phyloP scores from a whole-genome alignment of 1,140 invertebrate genomes.

The Drosophila aff. region DNA sequence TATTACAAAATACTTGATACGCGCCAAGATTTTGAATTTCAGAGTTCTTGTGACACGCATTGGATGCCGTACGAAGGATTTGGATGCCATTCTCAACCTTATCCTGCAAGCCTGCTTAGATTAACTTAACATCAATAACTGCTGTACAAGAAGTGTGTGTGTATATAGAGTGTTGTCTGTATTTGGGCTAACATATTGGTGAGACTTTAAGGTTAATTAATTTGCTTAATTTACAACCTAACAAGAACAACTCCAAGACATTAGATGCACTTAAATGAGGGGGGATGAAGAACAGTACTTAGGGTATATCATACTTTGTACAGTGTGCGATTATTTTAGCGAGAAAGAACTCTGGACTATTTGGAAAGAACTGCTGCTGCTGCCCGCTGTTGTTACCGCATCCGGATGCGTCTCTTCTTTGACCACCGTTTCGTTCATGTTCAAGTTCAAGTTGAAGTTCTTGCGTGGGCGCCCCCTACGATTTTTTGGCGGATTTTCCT shows the following conservation, averaged over 20 bases:
- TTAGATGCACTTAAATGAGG: slow-evolving; percentile 28
- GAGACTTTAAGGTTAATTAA: slow-evolving; percentile 2
- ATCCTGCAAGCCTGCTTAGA: too few species aligned
- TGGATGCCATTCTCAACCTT: neutral
- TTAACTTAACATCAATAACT: slow-evolving; percentile 2
- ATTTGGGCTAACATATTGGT: slow-evolving; percentile 2
- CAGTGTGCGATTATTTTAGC: slow-evolving; percentile 25
- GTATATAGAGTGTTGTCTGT: slow-evolving; percentile 1
- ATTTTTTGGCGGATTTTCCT: neutral
- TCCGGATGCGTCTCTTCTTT: neutral
- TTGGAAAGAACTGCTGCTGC: slow-evolving; percentile 8
- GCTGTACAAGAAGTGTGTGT: neutral
- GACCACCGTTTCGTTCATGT: neutral
- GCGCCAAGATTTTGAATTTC: neutral
- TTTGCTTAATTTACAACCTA: slow-evolving; percentile 24
- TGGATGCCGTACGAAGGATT: neutral
- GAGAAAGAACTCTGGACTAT: slow-evolving; percentile 7
- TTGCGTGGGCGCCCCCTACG: neutral
- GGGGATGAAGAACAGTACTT: slow-evolving; percentile 22
- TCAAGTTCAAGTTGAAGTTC: neutral
- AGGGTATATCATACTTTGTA: slow-evolving; percentile 35
- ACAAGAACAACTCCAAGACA: slow-evolving; percentile 24
- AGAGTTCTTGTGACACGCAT: neutral
- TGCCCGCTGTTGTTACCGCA: neutral
- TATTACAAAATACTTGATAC: slow-evolving; percentile 25